Evolutionary conservation across 2,113 vertebrate genomes (phyloP).

Genomic region (Clupea harengus): DNA sequence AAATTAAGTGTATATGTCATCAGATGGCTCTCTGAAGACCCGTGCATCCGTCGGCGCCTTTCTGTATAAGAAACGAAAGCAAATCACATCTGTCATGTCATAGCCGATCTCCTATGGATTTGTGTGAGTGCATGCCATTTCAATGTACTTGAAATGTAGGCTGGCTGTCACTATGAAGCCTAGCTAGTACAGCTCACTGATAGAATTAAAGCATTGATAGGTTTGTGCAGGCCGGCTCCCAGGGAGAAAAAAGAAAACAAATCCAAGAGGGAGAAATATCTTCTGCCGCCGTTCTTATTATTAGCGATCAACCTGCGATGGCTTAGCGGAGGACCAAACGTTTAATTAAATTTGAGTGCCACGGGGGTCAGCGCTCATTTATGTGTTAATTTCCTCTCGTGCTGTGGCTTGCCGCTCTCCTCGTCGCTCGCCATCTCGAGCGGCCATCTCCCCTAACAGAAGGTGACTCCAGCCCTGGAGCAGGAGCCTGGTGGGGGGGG

Average conservation of each 20-base stretch:
- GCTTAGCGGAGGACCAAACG: not conserved
- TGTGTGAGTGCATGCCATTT: not conserved
- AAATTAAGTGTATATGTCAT: not conserved
- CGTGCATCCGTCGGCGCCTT: not conserved
- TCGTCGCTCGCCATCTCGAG: not conserved
- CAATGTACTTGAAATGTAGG: not conserved
- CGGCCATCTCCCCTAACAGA: not conserved
- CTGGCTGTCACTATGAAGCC: not conserved
- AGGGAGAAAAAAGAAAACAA: not conserved
- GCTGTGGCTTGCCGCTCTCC: not conserved
- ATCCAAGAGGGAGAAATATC: not conserved
- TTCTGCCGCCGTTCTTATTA: not conserved
- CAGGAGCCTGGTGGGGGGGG: too few species aligned
- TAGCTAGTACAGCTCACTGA: not conserved
- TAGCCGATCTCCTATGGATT: not conserved
- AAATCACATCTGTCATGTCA: not conserved
- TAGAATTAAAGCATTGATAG: not conserved
- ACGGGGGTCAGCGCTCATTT: conserved; percentile 6
- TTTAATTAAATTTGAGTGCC: not conserved
- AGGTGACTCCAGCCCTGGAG: conserved; percentile 1
- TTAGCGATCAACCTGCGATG: not conserved
- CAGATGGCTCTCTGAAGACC: not conserved
- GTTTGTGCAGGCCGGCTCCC: not conserved
- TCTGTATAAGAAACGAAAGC: not conserved
- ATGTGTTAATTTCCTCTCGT: conserved; percentile 6